phyloP scores from a whole-genome alignment of 2,113 vertebrate genomes.

The Osmerus mordax region DNA sequence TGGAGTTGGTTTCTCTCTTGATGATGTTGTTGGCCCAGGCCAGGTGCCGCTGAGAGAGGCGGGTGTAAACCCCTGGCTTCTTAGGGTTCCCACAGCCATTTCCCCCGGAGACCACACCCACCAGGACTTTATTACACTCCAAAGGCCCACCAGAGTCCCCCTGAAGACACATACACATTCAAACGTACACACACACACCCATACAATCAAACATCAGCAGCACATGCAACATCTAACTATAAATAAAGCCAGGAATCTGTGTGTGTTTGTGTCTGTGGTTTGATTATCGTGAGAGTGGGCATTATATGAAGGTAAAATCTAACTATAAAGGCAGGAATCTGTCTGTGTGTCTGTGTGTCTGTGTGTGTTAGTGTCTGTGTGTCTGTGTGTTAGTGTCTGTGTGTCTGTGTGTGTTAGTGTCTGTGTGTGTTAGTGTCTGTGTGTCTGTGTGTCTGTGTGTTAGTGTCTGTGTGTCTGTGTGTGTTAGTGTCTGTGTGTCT shows the following conservation, averaged over 20 bases:
- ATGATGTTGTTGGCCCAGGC: slow-evolving; percentile 44
- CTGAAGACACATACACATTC: slow-evolving; percentile 29
- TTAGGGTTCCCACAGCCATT: slow-evolving; percentile 35
- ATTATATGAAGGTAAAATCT: no score
- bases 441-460: no score
- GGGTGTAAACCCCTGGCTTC: slow-evolving; percentile 51
- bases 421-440: no score
- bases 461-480: no score
- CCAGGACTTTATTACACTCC: slow-evolving; percentile 40
- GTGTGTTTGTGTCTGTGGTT: no score
- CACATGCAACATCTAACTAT: background rate
- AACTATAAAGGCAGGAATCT: no score
- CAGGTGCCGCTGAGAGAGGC: slow-evolving; percentile 39
- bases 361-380: no score
- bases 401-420: no score
- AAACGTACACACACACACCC: background rate
- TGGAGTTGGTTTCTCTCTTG: slow-evolving; percentile 30
- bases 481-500: no score
- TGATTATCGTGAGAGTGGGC: no score
- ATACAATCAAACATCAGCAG: background rate
- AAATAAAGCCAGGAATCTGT: background rate
- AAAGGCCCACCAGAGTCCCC: slow-evolving; percentile 54
- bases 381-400: no score
- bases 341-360: no score
- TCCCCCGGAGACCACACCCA: slow-evolving; percentile 43